Evolutionary conservation across 1,140 invertebrate genomes (phyloP).

Genomic region (Apocrypta bakeri): DNA sequence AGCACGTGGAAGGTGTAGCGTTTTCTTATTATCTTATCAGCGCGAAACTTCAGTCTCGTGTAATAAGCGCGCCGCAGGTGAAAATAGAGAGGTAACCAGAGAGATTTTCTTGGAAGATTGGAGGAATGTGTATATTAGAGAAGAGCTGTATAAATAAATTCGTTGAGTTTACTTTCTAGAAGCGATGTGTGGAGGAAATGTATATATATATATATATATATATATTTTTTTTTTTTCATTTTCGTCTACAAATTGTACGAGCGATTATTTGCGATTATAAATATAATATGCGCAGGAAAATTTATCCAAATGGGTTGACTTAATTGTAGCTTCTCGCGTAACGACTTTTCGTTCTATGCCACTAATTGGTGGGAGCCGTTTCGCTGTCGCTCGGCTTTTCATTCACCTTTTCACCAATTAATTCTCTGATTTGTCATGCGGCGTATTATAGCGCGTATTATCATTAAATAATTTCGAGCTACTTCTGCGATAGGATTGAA

Average conservation of each 20-base stretch:
- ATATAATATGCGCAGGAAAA: too few relatives aligned
- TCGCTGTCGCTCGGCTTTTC: background rate
- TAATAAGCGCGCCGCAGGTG: background rate
- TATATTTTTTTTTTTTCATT: too few relatives aligned
- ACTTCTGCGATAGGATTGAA: too few relatives aligned
- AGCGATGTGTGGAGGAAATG: too few relatives aligned
- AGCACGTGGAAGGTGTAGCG: slow-evolving; percentile 17
- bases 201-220: too few relatives aligned
- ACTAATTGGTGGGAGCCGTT: background rate
- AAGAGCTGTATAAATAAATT: background rate
- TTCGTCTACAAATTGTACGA: too few relatives aligned
- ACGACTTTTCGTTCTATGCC: background rate
- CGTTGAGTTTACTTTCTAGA: background rate
- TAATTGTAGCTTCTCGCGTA: background rate
- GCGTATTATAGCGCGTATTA: too few relatives aligned
- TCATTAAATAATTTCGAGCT: background rate
- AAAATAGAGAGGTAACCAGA: slow-evolving; percentile 56
- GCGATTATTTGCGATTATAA: too few relatives aligned
- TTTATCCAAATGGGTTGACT: background rate
- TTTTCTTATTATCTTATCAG: slow-evolving; percentile 29
- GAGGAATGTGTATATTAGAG: background rate
- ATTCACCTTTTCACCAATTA: background rate
- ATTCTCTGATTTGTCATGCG: background rate
- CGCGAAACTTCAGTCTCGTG: too few relatives aligned
- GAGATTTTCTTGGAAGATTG: background rate